phyloP scores from a whole-genome alignment of 2,113 vertebrate species.

The Perca fluviatilis region DNA sequence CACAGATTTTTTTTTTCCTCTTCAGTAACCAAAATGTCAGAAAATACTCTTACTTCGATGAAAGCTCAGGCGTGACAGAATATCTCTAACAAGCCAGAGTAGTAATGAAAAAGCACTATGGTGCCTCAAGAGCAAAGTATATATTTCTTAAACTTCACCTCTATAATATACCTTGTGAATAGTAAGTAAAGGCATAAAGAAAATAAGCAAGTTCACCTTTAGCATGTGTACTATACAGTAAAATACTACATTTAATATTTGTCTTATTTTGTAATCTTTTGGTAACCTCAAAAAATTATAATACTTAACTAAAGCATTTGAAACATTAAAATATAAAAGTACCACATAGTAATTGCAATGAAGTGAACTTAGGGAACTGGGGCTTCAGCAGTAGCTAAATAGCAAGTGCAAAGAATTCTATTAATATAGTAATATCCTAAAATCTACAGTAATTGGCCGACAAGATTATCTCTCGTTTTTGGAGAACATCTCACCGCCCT shows the following conservation, averaged over 20 bases:
- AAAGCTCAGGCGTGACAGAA: not conserved
- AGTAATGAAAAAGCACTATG: not conserved
- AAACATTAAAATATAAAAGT: not conserved
- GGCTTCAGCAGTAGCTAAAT: not conserved
- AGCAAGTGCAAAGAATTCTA: not conserved
- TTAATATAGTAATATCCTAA: not conserved
- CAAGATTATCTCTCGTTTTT: not conserved
- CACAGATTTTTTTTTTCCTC: constrained; percentile 25
- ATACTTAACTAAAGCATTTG: not conserved
- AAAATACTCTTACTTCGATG: not conserved
- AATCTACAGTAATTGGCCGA: not conserved
- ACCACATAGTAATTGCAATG: not conserved
- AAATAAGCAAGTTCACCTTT: not conserved
- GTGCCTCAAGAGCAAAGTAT: not conserved
- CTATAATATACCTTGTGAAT: not conserved
- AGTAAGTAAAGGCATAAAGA: not conserved
- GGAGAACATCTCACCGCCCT: not conserved
- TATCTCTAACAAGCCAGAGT: not conserved
- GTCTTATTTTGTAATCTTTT: not conserved
- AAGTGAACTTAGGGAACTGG: not conserved
- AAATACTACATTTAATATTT: not conserved
- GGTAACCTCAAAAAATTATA: not conserved
- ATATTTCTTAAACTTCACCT: not conserved
- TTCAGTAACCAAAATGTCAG: not conserved
- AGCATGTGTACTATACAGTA: not conserved